Evolutionary conservation across 2,888 invertebrate species (phyloP), one percentile per base, ranked within the genome.

Genomic region (Abrostola tripartita): DNA sequence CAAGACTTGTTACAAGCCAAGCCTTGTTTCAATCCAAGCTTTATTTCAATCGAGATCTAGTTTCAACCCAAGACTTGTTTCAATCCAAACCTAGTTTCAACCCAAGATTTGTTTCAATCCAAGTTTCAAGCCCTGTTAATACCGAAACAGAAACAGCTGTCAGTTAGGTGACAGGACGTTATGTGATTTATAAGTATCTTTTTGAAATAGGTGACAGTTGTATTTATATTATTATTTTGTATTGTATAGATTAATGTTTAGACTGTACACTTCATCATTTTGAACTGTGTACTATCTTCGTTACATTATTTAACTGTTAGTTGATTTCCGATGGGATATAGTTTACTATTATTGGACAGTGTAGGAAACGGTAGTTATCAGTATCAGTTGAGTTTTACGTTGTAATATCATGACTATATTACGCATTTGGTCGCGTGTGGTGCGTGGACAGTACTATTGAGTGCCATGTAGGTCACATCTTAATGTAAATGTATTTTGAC

Each of bases 171-270:
- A 44, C 58, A 60, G 73, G 57, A 52, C 40, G 51, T 55, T 57
- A 62, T 76, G 74, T 74, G 77, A 76, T 74, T 68, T 76, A 35
- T 62, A 68, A 65, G 57, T 76, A 69, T 65, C 53, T 53, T 73
- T 68, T 53, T 52, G 37, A 41, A 65, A 35, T 42, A 69, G 65
- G 77, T 74, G 77, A 61, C 68, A 73, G 77, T 62, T 66, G 54
- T 66, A 66, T 61, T 58, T 62, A 66, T 58, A 56, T 36, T 44
- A 65, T 37, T 61, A 51, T 24, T 38, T 53, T 49, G 40, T 58
- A 24, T 50, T 74, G 52, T 70, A 59, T 61, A 74, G 71, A 4
- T 61, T 50, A 41, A 38, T 36, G 41, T n/a, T 56, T 59, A 50
- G 56, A 61, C 10, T 52, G 37, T 59, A 70, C 52, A 74, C 56